These are phyloP conservation scores for Drosophila histrio DNA, from an alignment of 2,888 invertebrate species.

Conservation along the genomic window DNA sequence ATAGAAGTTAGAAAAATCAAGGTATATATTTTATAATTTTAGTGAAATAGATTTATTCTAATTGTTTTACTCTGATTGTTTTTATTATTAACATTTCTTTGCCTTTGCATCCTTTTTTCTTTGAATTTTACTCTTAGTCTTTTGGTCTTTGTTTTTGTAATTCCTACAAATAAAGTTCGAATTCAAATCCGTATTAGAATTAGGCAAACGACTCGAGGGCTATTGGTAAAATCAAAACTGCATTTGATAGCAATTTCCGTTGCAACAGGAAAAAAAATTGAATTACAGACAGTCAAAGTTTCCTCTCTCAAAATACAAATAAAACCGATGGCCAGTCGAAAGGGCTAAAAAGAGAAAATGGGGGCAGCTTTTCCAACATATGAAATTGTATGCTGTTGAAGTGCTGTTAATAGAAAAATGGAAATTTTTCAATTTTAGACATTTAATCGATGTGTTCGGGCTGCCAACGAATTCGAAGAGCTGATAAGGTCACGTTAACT, in stretches of 20 bases:
- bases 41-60: too few species aligned
- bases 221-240: conserved; percentile 37
- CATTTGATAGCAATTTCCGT: conserved; percentile 71
- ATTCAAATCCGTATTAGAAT: neutral
- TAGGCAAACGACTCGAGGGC: neutral
- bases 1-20: too few species aligned
- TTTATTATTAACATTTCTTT: too few species aligned
- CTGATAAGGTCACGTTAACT: neutral
- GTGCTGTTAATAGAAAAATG: conserved; percentile 3
- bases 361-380: neutral
- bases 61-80: too few species aligned
- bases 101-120: too few species aligned
- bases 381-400: conserved; percentile 4
- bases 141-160: too few species aligned
- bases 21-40: too few species aligned
- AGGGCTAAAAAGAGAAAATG: neutral
- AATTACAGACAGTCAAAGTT: neutral
- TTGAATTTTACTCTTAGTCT: too few species aligned
- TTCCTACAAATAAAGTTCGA: neutral
- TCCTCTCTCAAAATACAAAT: conserved; percentile 9
- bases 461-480: neutral
- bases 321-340: conserved; percentile 4
- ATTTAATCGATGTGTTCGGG: conserved; percentile 15
- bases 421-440: conserved; percentile 8
- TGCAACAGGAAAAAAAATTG: conserved; percentile 17